These are phyloP conservation scores for Drosophila rhopaloa DNA, from an alignment of 1,140 invertebrate genomes.

Conservation along the genomic window DNA sequence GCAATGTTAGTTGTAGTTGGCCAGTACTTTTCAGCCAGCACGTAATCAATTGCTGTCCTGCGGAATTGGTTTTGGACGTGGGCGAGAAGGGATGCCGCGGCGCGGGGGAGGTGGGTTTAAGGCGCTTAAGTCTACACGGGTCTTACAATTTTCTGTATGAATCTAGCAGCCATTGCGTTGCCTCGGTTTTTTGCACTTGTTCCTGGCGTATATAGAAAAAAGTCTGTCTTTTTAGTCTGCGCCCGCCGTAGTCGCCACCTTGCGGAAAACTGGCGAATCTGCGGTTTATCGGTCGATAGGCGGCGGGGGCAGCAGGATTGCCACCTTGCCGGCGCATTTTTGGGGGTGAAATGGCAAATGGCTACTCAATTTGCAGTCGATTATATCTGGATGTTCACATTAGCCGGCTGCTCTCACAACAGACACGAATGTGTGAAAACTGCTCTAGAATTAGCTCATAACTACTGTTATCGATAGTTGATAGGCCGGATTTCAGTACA, in stretches of 20 bases:
- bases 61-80: not conserved
- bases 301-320: not conserved
- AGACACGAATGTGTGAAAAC: not conserved
- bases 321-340: not conserved
- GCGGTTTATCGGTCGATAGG: constrained; percentile 27
- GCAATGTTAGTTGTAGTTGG: constrained; percentile 54
- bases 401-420: too few relatives aligned
- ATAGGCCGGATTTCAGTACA: not conserved
- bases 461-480: not conserved
- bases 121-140: constrained; percentile 31
- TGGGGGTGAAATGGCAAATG: not conserved
- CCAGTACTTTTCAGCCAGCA: constrained; percentile 46
- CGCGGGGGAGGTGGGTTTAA: not conserved
- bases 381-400: too few relatives aligned
- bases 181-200: constrained; percentile 63
- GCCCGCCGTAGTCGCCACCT: constrained; percentile 76
- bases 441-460: too few relatives aligned
- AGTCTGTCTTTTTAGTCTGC: constrained; percentile 60
- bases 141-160: constrained; percentile 84
- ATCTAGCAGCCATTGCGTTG: constrained; percentile 82
- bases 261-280: constrained; percentile 70
- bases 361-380: too few relatives aligned
- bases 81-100: not conserved
- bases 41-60: constrained; percentile 61
- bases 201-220: constrained; percentile 68